phyloP scores from a whole-genome alignment of 1,140 invertebrate genomes.

The Argopecten irradians region DNA sequence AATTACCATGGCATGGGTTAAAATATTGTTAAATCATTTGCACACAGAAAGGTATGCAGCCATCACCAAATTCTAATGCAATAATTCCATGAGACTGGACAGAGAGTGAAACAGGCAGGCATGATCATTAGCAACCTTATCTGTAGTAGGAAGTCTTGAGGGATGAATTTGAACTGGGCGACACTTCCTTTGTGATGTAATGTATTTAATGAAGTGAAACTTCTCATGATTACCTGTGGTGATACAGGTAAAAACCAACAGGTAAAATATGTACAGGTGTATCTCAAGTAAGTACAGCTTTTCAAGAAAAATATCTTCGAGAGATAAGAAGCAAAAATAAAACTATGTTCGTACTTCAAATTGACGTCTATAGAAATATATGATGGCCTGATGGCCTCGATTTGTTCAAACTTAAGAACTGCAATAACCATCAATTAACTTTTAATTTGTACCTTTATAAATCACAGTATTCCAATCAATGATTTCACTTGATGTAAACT shows the following conservation, averaged over 20 bases:
- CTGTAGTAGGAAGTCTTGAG: background rate
- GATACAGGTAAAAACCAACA: background rate
- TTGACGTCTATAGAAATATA: too few relatives aligned
- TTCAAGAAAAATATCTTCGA: too few relatives aligned
- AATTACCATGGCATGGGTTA: background rate
- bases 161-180: background rate
- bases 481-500: too few relatives aligned
- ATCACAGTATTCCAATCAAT: too few relatives aligned
- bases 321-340: too few relatives aligned
- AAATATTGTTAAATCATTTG: background rate
- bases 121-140: background rate
- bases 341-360: too few relatives aligned
- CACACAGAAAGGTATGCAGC: background rate
- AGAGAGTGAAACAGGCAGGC: background rate
- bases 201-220: background rate
- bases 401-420: too few relatives aligned
- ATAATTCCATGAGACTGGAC: background rate
- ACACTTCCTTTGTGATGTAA: background rate
- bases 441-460: too few relatives aligned
- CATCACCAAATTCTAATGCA: constrained; percentile 1
- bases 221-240: background rate
- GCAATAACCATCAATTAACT: too few relatives aligned
- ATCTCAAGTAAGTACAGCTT: too few relatives aligned
- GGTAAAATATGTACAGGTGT: background rate
- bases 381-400: too few relatives aligned